Evolutionary conservation across 35 echinoderm and acorn worm genomes (phyloP), one percentile per base, ranked within the genome.

Genomic region (Heliocidaris tuberculata): DNA sequence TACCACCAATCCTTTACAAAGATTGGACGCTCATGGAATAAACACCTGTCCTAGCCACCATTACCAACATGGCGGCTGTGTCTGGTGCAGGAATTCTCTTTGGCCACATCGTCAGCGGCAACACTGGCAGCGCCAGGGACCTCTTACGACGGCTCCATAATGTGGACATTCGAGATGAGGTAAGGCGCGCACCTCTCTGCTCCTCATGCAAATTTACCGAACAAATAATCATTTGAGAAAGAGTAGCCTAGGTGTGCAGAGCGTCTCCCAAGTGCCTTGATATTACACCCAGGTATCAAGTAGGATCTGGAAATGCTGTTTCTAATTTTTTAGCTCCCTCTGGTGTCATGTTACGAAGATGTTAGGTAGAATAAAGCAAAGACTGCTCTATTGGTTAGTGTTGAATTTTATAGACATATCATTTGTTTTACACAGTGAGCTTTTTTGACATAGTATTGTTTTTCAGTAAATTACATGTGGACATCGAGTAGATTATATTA

Each of bases 111-210:
- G 94, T 94, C 49, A 96, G 94, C 90, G 96, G 96, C 54, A 96
- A 96, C 89, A 96, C 96, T 8, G 90, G 94, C 48, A 94, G 93
- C 54, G 96, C 96, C 56, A 91, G 92, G 96, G 96, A 96, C 54
- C 94, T 96, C 87, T 50, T 96, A 85, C 96, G 96, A 49, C 90
- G 94, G 56, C 49, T 94, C 24, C 59, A 96, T 35, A 95, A 95
- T 95, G 96, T 96, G 94, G 96, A 96, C 94, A 95, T 96, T 61
- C 94, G 94, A 85, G 96, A 96, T 85, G 96, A 96, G 96, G 96
- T 96, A 94, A 94, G 95, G 15, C 21, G 35, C 32, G 32, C 32
- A 32, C 32, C 12, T 32, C 88, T 48, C 48, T 48, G 48, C 88
- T 90, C 27, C 48, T 35, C 32, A 50, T 42, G 48, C 48, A 90